Percentiles rank a stretch among this genome's conserved stretches.
Conservation (phyloP, 2,113 vertebrate genomes). For the Motacilla tschutschensis region DNA sequence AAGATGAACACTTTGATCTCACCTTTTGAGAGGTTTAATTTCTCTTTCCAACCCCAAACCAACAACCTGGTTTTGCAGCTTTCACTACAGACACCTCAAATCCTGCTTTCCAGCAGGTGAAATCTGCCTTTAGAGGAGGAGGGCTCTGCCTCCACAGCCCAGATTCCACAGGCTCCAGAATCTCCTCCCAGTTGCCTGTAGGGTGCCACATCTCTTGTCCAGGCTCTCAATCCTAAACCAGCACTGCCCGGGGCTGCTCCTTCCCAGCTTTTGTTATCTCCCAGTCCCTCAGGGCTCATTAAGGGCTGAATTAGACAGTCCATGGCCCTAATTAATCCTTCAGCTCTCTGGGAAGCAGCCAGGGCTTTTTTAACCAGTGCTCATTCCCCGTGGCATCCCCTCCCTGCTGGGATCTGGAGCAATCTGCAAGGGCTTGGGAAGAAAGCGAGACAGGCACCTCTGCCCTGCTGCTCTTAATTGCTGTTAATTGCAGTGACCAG, state of each 20-base stretch:
- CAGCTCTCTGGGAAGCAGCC: constrained; percentile 20
- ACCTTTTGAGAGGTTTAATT: not conserved
- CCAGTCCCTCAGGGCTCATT: not conserved
- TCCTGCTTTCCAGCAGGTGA: not conserved
- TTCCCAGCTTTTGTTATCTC: not conserved
- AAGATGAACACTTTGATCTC: not conserved
- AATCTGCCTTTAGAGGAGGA: not conserved
- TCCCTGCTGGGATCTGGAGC: not conserved
- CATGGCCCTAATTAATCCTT: constrained; percentile 33
- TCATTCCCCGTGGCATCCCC: not conserved
- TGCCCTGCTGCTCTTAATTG: not conserved
- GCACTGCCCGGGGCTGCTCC: not conserved
- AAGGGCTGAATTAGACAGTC: constrained; percentile 27
- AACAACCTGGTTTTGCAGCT: not conserved
- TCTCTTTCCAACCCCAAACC: not conserved
- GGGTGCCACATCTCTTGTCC: not conserved
- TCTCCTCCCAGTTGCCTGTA: not conserved
- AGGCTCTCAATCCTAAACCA: not conserved
- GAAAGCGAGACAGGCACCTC: not conserved
- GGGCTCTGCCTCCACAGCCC: not conserved
- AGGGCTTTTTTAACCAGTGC: not conserved
- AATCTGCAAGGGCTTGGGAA: not conserved
- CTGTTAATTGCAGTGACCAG: not conserved
- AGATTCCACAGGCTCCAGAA: not conserved
- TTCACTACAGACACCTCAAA: not conserved